These are phyloP conservation scores for Meleagris gallopavo DNA, from an alignment of 2,113 vertebrate species.

Conservation along the genomic window DNA sequence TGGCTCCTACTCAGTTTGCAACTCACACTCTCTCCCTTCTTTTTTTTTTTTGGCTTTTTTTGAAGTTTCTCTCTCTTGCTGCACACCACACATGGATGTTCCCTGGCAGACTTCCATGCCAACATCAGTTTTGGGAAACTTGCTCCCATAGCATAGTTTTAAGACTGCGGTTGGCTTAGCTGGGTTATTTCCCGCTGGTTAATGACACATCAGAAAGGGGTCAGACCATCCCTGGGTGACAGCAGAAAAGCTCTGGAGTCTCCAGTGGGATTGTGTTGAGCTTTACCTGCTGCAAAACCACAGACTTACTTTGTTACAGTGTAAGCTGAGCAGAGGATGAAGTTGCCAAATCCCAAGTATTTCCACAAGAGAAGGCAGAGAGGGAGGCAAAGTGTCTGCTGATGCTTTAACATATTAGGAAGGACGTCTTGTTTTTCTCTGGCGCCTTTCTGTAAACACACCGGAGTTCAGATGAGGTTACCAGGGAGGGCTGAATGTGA, in stretches of 20 bases:
- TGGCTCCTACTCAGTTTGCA: background rate
- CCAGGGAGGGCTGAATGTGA: background rate
- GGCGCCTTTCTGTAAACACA: background rate
- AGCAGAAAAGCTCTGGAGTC: background rate
- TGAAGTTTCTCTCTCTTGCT: background rate
- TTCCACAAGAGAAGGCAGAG: background rate
- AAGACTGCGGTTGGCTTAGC: background rate
- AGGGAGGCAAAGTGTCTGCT: background rate
- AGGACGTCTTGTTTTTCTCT: background rate
- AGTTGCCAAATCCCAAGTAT: background rate
- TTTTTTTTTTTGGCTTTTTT: background rate
- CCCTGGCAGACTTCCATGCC: rapidly evolving
- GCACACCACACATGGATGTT: rapidly evolving
- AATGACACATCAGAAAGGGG: background rate
- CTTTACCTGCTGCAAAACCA: background rate
- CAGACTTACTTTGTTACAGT: background rate
- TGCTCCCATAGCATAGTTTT: background rate
- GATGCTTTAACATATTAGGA: background rate
- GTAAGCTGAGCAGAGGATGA: background rate
- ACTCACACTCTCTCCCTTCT: background rate
- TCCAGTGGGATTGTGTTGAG: background rate
- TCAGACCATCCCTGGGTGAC: background rate
- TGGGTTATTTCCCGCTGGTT: background rate
- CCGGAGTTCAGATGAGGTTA: slow-evolving; percentile 27
- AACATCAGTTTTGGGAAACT: background rate